Conservation (phyloP, 2,888 invertebrate species). For the Tipula helvola region DNA sequence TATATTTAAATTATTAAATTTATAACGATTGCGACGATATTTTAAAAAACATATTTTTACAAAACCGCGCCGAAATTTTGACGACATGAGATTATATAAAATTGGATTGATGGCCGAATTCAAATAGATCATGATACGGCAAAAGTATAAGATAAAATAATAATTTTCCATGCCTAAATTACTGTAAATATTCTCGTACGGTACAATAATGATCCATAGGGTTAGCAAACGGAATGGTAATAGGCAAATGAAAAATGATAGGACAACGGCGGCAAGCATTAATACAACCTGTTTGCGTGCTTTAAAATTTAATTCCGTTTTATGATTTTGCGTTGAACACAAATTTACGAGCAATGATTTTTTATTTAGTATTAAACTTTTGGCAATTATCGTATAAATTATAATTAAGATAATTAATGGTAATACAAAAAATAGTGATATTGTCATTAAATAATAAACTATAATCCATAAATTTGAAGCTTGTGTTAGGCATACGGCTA, state of each 20-base stretch:
- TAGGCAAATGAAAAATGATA: conserved; percentile 78
- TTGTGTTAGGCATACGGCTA: conserved; percentile 66
- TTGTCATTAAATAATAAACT: conserved; percentile 65
- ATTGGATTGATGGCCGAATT: conserved; percentile 87
- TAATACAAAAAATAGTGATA: conserved; percentile 65
- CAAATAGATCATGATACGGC: conserved; percentile 73
- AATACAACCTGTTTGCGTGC: conserved; percentile 72
- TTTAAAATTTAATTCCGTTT: conserved; percentile 58
- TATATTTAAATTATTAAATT: background rate
- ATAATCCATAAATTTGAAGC: conserved; percentile 65
- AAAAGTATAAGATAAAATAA: conserved; percentile 71
- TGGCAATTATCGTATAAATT: conserved; percentile 73
- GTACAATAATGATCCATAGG: conserved; percentile 68
- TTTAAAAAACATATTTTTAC: conserved; percentile 46
- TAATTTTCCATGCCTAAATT: conserved; percentile 64
- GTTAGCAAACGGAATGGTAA: conserved; percentile 76
- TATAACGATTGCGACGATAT: background rate
- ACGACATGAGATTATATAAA: conserved; percentile 84
- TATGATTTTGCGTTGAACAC: conserved; percentile 42
- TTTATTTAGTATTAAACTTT: conserved; percentile 54
- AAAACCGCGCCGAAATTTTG: conserved; percentile 76
- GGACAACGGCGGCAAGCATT: conserved; percentile 75
- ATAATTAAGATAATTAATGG: conserved; percentile 68
- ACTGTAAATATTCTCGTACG: conserved; percentile 48
- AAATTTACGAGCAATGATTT: conserved; percentile 50